phyloP scores from a whole-genome alignment of 1,140 invertebrate genomes.

The Brachionus paranguensis region DNA sequence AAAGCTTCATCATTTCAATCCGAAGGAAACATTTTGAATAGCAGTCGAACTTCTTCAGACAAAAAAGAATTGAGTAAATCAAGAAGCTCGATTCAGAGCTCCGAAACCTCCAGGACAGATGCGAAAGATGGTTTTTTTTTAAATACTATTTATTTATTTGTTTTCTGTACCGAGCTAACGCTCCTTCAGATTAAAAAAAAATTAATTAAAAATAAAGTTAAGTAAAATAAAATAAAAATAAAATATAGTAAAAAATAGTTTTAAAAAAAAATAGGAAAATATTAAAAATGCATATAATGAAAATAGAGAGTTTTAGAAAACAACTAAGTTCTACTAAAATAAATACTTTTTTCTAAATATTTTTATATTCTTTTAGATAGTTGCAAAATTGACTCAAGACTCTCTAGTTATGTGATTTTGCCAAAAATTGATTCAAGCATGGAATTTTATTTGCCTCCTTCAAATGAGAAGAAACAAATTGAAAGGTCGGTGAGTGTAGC shows the following conservation, averaged over 20 bases:
- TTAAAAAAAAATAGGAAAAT: too few species aligned
- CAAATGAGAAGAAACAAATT: not conserved
- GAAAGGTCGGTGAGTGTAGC: not conserved
- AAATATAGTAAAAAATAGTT: too few species aligned
- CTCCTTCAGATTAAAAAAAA: too few species aligned
- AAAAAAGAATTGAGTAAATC: not conserved
- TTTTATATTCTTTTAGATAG: not conserved
- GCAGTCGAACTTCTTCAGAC: not conserved
- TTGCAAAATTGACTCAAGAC: not conserved
- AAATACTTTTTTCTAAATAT: not conserved
- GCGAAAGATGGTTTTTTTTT: not conserved
- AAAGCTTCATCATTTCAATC: not conserved
- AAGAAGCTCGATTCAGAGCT: not conserved
- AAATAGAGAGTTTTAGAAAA: too few species aligned
- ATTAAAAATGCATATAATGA: too few species aligned
- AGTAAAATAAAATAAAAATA: too few species aligned
- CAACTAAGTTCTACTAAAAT: too few species aligned
- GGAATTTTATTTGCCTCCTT: not conserved
- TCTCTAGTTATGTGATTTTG: not conserved
- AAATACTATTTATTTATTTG: too few species aligned
- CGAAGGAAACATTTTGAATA: not conserved
- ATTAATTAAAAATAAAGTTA: too few species aligned
- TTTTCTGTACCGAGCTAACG: too few species aligned
- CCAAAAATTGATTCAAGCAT: constrained; percentile 1
- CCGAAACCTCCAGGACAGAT: not conserved